A percentile compares a stretch with the other conserved stretches of the same genome.
phyloP scores from a whole-genome alignment of 2,888 invertebrate species.

The Lasioglossum pauxillum region DNA sequence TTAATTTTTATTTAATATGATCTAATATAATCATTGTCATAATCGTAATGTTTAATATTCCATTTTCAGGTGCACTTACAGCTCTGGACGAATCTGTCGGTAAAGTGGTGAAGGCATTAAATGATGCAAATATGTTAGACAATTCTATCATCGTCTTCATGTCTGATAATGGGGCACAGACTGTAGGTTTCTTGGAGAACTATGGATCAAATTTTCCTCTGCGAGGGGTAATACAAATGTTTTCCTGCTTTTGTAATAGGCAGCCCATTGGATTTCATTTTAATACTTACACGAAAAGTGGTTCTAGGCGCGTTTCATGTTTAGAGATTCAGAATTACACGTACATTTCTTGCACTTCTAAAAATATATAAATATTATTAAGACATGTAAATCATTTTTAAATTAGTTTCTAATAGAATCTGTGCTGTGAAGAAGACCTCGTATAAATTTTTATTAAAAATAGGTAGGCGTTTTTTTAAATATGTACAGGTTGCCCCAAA shows the following conservation, averaged over 20 bases:
- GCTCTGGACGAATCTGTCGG: constrained; percentile 88
- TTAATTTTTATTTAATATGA: not conserved
- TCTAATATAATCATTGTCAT: not conserved
- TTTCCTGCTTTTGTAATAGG: not conserved
- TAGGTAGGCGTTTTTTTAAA: too few species aligned
- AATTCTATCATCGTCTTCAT: constrained; percentile 88
- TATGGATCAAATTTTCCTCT: constrained; percentile 88
- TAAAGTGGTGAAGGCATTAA: constrained; percentile 85
- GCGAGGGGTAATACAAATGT: constrained; percentile 84
- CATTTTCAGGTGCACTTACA: constrained; percentile 86
- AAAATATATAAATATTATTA: too few species aligned
- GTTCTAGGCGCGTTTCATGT: too few species aligned
- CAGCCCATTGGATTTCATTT: not conserved
- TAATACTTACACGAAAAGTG: not conserved
- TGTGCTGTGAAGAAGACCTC: too few species aligned
- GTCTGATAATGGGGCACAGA: constrained; percentile 87
- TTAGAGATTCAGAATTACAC: too few species aligned
- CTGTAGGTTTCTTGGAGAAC: constrained; percentile 84
- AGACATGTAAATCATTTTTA: too few species aligned
- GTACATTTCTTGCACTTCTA: too few species aligned
- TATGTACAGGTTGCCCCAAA: too few species aligned
- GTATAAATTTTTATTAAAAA: too few species aligned
- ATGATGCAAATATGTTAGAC: constrained; percentile 85
- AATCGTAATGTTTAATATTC: not conserved
- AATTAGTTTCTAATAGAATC: too few species aligned